Conservation (phyloP, 2,113 vertebrate species). For the Vidua macroura region DNA sequence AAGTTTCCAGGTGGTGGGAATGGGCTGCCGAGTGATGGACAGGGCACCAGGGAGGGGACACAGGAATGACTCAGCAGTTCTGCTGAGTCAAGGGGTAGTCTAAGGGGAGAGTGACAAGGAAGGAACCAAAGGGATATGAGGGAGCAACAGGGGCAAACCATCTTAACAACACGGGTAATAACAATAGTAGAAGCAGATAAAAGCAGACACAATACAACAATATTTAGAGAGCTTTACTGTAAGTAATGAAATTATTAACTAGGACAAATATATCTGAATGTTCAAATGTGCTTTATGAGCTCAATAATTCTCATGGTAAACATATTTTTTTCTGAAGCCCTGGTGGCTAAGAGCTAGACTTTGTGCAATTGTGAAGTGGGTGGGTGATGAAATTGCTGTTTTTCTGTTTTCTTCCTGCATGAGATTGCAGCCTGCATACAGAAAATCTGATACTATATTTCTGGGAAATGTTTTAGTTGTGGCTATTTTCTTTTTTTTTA, state of each 20-base stretch:
- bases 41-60: too few species aligned
- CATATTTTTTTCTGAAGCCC: background rate
- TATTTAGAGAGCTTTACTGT: slow-evolving; percentile 55
- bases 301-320: background rate
- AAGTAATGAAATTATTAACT: slow-evolving; percentile 29
- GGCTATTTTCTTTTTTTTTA: background rate
- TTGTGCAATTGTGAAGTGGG: background rate
- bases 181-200: too few species aligned
- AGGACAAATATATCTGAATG: background rate
- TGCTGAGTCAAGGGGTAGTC: too few species aligned
- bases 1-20: too few species aligned
- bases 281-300: background rate
- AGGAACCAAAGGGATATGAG: too few species aligned
- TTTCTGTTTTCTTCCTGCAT: background rate
- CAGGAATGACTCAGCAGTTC: too few species aligned
- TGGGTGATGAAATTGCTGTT: background rate
- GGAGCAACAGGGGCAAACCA: too few species aligned
- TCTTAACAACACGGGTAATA: too few species aligned
- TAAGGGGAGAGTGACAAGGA: too few species aligned
- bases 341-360: background rate
- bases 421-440: background rate
- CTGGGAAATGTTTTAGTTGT: background rate
- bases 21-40: too few species aligned
- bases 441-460: background rate
- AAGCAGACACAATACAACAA: too few species aligned